These are phyloP conservation scores for Xanthia togata DNA, from an alignment of 2,888 invertebrate genomes.

Conservation along the genomic window DNA sequence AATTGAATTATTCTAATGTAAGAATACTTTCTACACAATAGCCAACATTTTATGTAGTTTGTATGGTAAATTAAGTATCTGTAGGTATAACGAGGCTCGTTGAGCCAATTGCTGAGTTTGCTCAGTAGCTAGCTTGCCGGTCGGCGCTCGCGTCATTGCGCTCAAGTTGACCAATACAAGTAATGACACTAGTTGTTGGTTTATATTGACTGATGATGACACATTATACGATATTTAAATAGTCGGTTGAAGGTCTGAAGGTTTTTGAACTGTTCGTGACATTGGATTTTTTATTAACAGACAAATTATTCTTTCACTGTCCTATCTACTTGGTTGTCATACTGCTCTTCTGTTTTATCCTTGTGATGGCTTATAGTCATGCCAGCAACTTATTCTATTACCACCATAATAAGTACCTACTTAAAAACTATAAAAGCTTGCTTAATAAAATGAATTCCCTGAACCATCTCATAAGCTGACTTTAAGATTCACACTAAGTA, in stretches of 20 bases:
- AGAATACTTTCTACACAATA: constrained; percentile 9
- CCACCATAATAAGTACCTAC: background rate
- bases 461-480: constrained; percentile 38
- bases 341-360: background rate
- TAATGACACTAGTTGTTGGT: constrained; percentile 53
- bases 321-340: background rate
- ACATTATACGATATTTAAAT: constrained; percentile 46
- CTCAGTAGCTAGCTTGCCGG: constrained; percentile 25
- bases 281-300: constrained; percentile 12
- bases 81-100: constrained; percentile 47
- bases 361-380: constrained; percentile 4
- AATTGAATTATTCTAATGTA: background rate
- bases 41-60: background rate
- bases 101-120: constrained; percentile 59
- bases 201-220: constrained; percentile 56
- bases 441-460: constrained; percentile 14
- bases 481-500: constrained; percentile 27
- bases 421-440: constrained; percentile 21
- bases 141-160: constrained; percentile 40
- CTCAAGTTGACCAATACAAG: constrained; percentile 43
- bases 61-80: constrained; percentile 26
- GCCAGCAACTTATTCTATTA: background rate
- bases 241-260: constrained; percentile 58
- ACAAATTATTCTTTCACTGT: constrained; percentile 30
- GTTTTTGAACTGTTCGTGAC: constrained; percentile 53